Conservation (phyloP, 2,113 vertebrate species). For the Procapra przewalskii region DNA sequence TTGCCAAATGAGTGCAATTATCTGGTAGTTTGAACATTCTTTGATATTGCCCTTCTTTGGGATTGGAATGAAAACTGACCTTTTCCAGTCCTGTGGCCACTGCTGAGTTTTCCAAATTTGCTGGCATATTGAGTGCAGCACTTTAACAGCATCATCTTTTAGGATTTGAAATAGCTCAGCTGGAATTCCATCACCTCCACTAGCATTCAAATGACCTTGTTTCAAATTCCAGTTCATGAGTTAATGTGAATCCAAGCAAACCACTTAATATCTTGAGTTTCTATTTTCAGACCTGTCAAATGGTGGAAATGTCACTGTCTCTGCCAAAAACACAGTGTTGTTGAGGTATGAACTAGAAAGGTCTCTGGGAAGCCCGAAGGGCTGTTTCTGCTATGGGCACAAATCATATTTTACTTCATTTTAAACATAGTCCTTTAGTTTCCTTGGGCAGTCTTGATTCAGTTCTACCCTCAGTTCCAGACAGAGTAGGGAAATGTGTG, state of each 20-base stretch:
- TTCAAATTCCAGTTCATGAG: background rate
- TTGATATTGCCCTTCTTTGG: background rate
- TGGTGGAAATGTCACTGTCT: background rate
- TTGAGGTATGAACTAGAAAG: accelerated
- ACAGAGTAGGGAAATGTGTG: background rate
- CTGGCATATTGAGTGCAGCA: background rate
- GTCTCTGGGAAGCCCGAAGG: accelerated
- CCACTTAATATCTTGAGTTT: background rate
- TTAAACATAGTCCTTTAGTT: background rate
- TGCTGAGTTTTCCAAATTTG: background rate
- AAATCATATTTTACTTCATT: background rate
- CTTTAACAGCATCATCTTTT: background rate
- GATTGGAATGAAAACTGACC: background rate
- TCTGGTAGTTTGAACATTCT: background rate
- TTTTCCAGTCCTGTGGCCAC: background rate
- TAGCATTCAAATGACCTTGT: background rate
- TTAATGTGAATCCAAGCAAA: background rate
- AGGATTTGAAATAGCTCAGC: background rate
- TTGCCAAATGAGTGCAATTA: background rate
- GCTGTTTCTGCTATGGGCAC: background rate
- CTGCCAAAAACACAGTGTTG: background rate
- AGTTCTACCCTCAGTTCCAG: background rate
- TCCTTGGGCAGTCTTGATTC: background rate
- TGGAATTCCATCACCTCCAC: background rate
- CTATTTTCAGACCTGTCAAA: background rate